phyloP scores from a whole-genome alignment of 1,140 invertebrate species.

The Drosophila nigrodunni region DNA sequence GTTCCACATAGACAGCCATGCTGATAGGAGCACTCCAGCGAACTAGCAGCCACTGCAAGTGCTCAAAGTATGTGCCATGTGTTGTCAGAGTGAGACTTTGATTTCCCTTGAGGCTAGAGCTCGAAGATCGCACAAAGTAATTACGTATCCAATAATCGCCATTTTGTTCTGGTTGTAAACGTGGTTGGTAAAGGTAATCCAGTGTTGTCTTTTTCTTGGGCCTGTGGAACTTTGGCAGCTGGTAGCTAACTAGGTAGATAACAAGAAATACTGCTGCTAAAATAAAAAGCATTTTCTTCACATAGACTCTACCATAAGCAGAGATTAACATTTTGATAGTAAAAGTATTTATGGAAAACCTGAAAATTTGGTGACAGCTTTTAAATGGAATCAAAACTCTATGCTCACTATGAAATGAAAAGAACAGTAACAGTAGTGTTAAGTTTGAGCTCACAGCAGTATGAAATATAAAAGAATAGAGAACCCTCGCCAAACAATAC shows the following conservation, averaged over 20 bases:
- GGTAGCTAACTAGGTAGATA: background rate
- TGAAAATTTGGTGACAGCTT: background rate
- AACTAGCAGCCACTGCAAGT: conserved; percentile 23
- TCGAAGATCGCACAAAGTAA: conserved; percentile 24
- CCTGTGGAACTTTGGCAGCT: background rate
- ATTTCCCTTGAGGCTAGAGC: background rate
- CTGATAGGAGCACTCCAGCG: conserved; percentile 53
- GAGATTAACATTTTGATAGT: conserved; percentile 12
- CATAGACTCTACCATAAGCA: background rate
- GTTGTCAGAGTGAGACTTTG: conserved; percentile 39
- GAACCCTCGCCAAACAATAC: no score
- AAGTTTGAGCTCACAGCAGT: no score
- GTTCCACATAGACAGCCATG: conserved; percentile 38
- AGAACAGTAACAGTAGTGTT: no score
- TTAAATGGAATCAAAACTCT: background rate
- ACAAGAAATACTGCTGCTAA: background rate
- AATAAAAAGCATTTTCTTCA: background rate
- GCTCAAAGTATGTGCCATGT: conserved; percentile 32
- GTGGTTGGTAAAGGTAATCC: background rate
- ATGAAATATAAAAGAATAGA: no score
- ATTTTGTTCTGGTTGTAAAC: conserved; percentile 41
- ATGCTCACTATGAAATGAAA: no score
- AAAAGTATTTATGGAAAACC: background rate
- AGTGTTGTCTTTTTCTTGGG: background rate
- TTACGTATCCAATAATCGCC: conserved; percentile 51